phyloP scores from a whole-genome alignment of 2,797 vertebrate genomes.

The Rhabdomys pumilio region DNA sequence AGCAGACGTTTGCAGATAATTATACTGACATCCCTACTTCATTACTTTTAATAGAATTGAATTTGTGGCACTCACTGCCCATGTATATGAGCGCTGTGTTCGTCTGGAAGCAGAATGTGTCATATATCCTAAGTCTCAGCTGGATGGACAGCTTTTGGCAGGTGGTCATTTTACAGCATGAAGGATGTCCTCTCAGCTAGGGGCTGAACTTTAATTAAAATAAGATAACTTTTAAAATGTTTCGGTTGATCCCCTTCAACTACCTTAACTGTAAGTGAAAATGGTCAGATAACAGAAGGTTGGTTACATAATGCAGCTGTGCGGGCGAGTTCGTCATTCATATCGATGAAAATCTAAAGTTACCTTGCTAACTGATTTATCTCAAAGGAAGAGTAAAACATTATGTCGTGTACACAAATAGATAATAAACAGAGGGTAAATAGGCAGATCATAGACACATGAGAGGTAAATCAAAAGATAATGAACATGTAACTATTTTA shows the following conservation, averaged over 20 bases:
- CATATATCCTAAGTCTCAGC: constrained; percentile 19
- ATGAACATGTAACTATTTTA: background rate
- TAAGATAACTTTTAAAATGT: constrained; percentile 39
- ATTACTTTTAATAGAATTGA: constrained; percentile 69
- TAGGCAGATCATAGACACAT: background rate
- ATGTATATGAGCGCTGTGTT: background rate
- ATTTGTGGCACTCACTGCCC: background rate
- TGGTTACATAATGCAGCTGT: background rate
- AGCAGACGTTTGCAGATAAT: constrained; percentile 74
- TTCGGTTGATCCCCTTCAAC: background rate
- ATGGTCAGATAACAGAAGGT: background rate
- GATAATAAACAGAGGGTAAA: background rate
- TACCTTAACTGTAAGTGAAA: background rate
- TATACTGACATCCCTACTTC: constrained; percentile 62
- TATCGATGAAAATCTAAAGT: background rate
- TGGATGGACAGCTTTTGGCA: constrained; percentile 36
- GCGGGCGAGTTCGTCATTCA: background rate
- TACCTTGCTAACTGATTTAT: background rate
- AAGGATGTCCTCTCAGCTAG: constrained; percentile 27
- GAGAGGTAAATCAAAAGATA: background rate
- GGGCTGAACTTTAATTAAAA: constrained; percentile 34
- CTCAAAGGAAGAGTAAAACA: background rate
- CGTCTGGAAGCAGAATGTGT: constrained; percentile 20
- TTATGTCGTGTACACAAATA: background rate
- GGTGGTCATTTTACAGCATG: constrained; percentile 22